A percentile compares a stretch with the other conserved stretches of the same genome.
These are phyloP conservation scores for Physella acuta DNA, from an alignment of 1,140 invertebrate genomes.

Conservation along the genomic window DNA sequence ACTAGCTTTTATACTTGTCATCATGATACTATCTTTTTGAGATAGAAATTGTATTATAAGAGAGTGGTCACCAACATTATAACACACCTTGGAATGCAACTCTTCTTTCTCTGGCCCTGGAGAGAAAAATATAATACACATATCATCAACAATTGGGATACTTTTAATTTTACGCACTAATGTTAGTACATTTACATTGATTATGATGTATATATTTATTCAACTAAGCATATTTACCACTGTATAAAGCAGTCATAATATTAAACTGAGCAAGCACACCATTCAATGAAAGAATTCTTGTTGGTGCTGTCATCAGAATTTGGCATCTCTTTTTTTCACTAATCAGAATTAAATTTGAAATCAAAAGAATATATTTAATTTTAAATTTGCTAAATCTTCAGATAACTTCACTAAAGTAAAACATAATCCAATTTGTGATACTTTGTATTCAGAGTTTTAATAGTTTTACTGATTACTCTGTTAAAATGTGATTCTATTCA, in stretches of 20 bases:
- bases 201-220: too few relatives aligned
- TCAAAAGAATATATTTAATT: neutral
- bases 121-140: too few relatives aligned
- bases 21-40: too few relatives aligned
- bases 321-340: constrained; percentile 3
- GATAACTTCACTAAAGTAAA: neutral
- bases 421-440: neutral
- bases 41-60: too few relatives aligned
- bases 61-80: too few relatives aligned
- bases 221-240: too few relatives aligned
- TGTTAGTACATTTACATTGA: too few relatives aligned
- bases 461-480: neutral
- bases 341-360: neutral
- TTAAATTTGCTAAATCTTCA: neutral
- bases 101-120: too few relatives aligned
- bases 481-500: neutral
- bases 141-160: too few relatives aligned
- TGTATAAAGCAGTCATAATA: neutral
- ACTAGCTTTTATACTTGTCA: too few relatives aligned
- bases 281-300: neutral
- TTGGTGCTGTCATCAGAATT: constrained; percentile 5
- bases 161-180: too few relatives aligned
- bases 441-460: neutral
- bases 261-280: neutral
- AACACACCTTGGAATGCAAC: too few relatives aligned